Conservation (phyloP, 2,797 vertebrate species). For the Channallabes apus region DNA sequence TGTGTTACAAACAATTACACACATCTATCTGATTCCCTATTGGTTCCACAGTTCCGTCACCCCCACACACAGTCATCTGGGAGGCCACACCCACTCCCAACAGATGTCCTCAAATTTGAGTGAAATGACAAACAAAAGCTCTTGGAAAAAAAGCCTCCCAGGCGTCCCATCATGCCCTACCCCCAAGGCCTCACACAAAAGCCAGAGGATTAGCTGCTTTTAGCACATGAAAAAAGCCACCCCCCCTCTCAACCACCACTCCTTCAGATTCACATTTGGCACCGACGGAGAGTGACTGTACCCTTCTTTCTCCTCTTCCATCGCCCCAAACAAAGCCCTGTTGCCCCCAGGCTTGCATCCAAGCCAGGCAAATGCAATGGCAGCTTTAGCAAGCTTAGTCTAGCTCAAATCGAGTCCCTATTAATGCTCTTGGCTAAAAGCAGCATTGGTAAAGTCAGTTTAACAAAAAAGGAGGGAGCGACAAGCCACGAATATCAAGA, state of each 20-base stretch:
- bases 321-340: conserved; percentile 33
- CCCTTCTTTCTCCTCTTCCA: conserved; percentile 23
- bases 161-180: conserved; percentile 58
- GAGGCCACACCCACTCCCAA: conserved; percentile 56
- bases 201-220: conserved; percentile 68
- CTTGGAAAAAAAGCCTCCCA: conserved; percentile 45
- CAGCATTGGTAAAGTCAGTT: conserved; percentile 2
- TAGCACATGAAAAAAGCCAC: conserved; percentile 55
- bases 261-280: conserved; percentile 28
- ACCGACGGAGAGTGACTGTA: conserved; percentile 43
- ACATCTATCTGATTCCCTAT: conserved; percentile 65
- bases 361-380: conserved; percentile 15
- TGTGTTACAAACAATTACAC: conserved; percentile 75
- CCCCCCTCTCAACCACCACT: conserved; percentile 17
- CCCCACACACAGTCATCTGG: conserved; percentile 60
- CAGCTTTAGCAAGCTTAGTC: conserved; percentile 29
- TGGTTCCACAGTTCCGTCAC: conserved; percentile 60
- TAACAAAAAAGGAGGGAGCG: not conserved
- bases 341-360: conserved; percentile 7
- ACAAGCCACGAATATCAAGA: not conserved
- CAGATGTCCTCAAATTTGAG: conserved; percentile 76
- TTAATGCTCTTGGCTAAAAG: conserved; percentile 18
- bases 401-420: conserved; percentile 14
- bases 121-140: conserved; percentile 58
- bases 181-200: conserved; percentile 62